Conservation (phyloP, 2,113 vertebrate species). For the Protobothrops mucrosquamatus region DNA sequence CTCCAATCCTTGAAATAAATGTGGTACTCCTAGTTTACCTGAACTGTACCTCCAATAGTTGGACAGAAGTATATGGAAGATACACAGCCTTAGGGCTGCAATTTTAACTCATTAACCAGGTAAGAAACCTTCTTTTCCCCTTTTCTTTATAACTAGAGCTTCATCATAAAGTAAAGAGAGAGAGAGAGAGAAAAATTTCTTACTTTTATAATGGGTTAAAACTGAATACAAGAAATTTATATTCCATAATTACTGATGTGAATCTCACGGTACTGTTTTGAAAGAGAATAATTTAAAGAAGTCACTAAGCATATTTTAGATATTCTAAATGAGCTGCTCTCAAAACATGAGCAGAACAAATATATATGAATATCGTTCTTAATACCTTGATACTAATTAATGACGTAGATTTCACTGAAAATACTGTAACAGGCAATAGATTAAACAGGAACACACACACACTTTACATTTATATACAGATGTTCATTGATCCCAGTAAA, state of each 20-base stretch:
- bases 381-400: conserved; percentile 40
- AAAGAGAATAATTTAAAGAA: conserved; percentile 18
- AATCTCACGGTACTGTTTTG: conserved; percentile 9
- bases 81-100: conserved; percentile 18
- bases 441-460: conserved; percentile 31
- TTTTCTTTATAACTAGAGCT: not conserved
- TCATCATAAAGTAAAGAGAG: not conserved
- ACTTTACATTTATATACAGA: conserved; percentile 33
- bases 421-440: conserved; percentile 50
- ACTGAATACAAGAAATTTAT: conserved; percentile 14
- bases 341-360: not conserved
- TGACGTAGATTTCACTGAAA: conserved; percentile 36
- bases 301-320: not conserved
- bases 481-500: conserved; percentile 46
- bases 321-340: not conserved
- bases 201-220: not conserved
- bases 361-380: conserved; percentile 64
- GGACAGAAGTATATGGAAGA: conserved; percentile 30
- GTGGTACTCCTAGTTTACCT: conserved; percentile 1
- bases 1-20: not conserved
- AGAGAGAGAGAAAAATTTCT: not conserved
- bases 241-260: conserved; percentile 1
- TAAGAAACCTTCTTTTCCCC: conserved; percentile 24
- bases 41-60: conserved; percentile 22
- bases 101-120: conserved; percentile 20